A percentile compares a stretch with the other conserved stretches of the same genome.
Conservation (phyloP, 2,888 invertebrate genomes). For the Mayetiola destructor region DNA sequence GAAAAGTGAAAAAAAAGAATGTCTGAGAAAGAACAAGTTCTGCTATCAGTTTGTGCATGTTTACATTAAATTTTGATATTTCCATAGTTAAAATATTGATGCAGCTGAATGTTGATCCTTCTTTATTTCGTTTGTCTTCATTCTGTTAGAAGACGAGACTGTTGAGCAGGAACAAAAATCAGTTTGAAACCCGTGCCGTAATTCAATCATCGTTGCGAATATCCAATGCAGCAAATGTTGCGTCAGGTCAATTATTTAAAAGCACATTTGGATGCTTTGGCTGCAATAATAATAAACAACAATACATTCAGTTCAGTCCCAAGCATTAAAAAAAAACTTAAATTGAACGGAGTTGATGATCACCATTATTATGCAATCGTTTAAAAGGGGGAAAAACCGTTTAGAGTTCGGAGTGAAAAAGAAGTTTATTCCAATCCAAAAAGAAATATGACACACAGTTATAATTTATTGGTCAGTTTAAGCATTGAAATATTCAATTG, state of each 20-base stretch:
- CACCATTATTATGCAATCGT: no score
- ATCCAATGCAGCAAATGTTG: not conserved
- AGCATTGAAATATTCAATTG: not conserved
- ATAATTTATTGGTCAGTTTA: conserved; percentile 9
- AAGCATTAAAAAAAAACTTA: no score
- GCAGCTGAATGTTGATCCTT: not conserved
- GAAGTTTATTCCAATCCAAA: no score
- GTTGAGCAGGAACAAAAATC: not conserved
- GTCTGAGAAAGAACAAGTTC: not conserved
- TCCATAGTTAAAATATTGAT: no score
- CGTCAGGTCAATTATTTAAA: conserved; percentile 14
- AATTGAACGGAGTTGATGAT: no score
- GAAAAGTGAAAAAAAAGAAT: no score
- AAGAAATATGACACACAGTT: conserved; percentile 8
- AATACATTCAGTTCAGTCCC: not conserved
- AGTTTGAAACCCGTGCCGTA: not conserved
- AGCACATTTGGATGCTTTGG: not conserved
- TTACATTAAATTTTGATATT: no score
- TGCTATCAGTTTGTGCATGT: not conserved
- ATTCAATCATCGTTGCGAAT: not conserved
- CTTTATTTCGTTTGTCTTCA: not conserved
- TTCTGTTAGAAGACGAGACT: not conserved
- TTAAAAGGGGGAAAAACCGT: no score
- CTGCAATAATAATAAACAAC: not conserved
- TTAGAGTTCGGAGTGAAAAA: no score